Percentiles rank a stretch among this genome's conserved stretches.
Evolutionary conservation across 2,113 vertebrate species (phyloP).

Genomic region (Eleginops maclovinus): DNA sequence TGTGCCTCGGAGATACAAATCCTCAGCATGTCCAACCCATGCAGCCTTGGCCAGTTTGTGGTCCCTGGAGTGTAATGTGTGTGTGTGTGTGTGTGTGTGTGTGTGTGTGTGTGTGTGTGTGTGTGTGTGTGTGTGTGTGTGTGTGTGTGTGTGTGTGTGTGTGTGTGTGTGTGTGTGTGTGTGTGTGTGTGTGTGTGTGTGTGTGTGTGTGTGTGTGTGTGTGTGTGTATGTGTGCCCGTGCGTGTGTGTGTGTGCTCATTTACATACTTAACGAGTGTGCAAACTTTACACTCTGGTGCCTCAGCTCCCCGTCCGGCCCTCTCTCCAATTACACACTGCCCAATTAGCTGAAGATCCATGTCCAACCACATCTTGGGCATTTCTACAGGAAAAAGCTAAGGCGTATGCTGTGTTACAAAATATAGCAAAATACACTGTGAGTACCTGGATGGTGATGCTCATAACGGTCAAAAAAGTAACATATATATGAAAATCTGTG

Average conservation of each 20-base stretch:
- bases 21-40: constrained; percentile 53
- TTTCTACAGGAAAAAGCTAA: constrained; percentile 8
- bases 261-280: constrained; percentile 63
- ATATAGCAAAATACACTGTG: no score
- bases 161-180: no score
- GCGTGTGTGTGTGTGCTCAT: constrained; percentile 46
- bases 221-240: no score
- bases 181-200: no score
- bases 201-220: no score
- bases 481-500: no score
- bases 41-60: constrained; percentile 52
- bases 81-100: no score
- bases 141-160: no score
- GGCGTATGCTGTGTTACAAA: not conserved
- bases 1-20: constrained; percentile 54
- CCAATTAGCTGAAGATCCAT: constrained; percentile 57
- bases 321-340: constrained; percentile 8
- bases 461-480: no score
- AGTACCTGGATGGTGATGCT: no score
- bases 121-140: no score
- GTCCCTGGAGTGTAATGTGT: constrained; percentile 44
- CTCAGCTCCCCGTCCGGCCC: constrained; percentile 32
- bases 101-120: no score
- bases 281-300: constrained; percentile 38
- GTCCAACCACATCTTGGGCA: constrained; percentile 25